A percentile compares a stretch with the other conserved stretches of the same genome.
Evolutionary conservation across 2,888 invertebrate species (phyloP).

Genomic region (Platynereis dumerilii): DNA sequence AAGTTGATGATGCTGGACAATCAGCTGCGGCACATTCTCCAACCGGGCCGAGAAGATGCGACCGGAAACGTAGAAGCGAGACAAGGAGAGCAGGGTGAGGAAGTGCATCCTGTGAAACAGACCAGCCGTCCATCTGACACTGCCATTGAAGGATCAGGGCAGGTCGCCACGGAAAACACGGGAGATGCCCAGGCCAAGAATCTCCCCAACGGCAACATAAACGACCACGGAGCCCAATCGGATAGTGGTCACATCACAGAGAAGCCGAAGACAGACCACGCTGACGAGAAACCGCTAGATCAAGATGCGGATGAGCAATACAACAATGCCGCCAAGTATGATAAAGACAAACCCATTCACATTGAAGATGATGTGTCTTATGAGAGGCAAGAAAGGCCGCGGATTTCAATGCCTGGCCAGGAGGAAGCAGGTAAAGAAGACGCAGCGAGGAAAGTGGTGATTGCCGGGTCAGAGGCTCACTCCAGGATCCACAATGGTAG

Average conservation of each 20-base stretch:
- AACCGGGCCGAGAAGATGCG: constrained; percentile 35
- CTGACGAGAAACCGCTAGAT: constrained; percentile 4
- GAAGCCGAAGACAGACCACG: neutral
- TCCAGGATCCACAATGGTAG: constrained; percentile 14
- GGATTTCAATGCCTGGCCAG: constrained; percentile 18
- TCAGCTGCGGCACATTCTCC: constrained; percentile 44
- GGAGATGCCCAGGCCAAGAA: neutral
- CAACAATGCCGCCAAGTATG: neutral
- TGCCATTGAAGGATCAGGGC: neutral
- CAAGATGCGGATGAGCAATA: constrained; percentile 2
- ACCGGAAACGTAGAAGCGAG: constrained; percentile 5
- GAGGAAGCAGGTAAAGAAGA: constrained; percentile 18
- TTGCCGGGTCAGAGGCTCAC: constrained; percentile 11
- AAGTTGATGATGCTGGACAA: constrained; percentile 40
- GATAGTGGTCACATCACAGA: constrained; percentile 1
- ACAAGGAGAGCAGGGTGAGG: constrained; percentile 5
- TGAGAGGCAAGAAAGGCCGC: constrained; percentile 11
- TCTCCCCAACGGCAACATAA: neutral
- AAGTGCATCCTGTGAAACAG: neutral
- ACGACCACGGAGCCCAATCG: neutral
- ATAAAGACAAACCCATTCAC: constrained; percentile 12
- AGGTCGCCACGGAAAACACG: neutral
- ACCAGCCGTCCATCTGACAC: neutral
- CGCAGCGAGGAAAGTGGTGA: neutral
- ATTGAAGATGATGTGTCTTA: constrained; percentile 17